A percentile compares a stretch with the other conserved stretches of the same genome.
phyloP scores from a whole-genome alignment of 1,140 invertebrate species.

The Mylabris phalerata region DNA sequence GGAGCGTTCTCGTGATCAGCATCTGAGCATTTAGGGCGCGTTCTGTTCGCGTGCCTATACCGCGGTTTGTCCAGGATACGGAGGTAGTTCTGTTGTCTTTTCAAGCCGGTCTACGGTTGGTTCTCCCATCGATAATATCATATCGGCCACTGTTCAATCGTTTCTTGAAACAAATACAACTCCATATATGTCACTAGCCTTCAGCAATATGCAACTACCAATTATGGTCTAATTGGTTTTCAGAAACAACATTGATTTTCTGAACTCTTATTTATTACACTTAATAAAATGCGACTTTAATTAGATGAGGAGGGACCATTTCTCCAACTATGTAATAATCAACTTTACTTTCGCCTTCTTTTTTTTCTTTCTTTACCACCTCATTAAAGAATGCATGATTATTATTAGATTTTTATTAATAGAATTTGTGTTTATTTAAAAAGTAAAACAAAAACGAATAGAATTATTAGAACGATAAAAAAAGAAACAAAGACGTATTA shows the following conservation, averaged over 20 bases:
- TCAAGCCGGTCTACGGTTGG: conserved; percentile 18
- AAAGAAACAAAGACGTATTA: too few species aligned
- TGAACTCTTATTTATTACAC: conserved; percentile 35
- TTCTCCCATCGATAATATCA: conserved; percentile 33
- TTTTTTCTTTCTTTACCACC: too few species aligned
- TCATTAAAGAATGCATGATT: too few species aligned
- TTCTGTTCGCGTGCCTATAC: conserved; percentile 18
- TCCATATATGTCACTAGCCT: conserved; percentile 40
- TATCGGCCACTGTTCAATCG: conserved; percentile 38
- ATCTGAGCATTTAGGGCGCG: conserved; percentile 18
- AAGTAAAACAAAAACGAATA: too few species aligned
- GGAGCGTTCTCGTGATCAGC: conserved; percentile 15
- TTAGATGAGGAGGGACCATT: conserved; percentile 16
- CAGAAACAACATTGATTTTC: conserved; percentile 42
- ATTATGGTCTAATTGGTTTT: conserved; percentile 44
- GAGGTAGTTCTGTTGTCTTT: conserved; percentile 1
- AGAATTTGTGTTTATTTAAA: too few species aligned
- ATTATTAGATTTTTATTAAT: too few species aligned
- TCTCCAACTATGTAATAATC: too few species aligned
- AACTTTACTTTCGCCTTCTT: too few species aligned
- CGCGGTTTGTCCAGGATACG: background rate
- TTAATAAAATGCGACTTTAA: conserved; percentile 31
- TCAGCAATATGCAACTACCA: conserved; percentile 40
- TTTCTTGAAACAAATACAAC: conserved; percentile 42
- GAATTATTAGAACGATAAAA: too few species aligned